These are phyloP conservation scores for Loriculus beryllinus DNA, from an alignment of 2,797 vertebrate species.

Conservation along the genomic window DNA sequence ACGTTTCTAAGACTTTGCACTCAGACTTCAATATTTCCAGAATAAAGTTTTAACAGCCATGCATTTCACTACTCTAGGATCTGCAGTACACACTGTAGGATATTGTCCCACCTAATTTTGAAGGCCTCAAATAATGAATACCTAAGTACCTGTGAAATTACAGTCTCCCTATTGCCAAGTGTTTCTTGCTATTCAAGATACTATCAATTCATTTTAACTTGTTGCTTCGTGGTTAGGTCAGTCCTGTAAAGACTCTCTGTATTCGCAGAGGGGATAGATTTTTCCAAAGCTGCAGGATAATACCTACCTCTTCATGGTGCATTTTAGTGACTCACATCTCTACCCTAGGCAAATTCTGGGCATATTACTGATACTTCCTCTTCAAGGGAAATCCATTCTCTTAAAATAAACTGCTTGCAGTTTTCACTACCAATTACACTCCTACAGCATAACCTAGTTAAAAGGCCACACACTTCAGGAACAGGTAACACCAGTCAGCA, in stretches of 20 bases:
- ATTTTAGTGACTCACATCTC: neutral
- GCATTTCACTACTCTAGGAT: neutral
- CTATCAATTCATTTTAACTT: neutral
- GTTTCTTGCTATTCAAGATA: neutral
- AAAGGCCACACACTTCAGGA: neutral
- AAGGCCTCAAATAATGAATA: neutral
- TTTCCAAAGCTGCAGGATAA: neutral
- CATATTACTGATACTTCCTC: neutral
- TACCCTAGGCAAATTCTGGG: neutral
- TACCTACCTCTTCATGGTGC: rapidly evolving
- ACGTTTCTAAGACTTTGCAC: neutral
- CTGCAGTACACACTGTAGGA: neutral
- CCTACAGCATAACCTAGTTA: neutral
- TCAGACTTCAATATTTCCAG: neutral
- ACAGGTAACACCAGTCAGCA: neutral
- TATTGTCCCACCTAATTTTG: neutral
- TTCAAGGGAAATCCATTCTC: neutral
- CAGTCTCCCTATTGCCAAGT: neutral
- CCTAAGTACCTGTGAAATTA: neutral
- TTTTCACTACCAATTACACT: neutral
- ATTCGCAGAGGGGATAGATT: neutral
- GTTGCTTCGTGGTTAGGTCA: neutral
- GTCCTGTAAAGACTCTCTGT: neutral
- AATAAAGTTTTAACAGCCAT: neutral
- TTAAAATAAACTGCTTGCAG: neutral